Conservation (phyloP, 1,140 invertebrate genomes). For the Eciton burchellii region DNA sequence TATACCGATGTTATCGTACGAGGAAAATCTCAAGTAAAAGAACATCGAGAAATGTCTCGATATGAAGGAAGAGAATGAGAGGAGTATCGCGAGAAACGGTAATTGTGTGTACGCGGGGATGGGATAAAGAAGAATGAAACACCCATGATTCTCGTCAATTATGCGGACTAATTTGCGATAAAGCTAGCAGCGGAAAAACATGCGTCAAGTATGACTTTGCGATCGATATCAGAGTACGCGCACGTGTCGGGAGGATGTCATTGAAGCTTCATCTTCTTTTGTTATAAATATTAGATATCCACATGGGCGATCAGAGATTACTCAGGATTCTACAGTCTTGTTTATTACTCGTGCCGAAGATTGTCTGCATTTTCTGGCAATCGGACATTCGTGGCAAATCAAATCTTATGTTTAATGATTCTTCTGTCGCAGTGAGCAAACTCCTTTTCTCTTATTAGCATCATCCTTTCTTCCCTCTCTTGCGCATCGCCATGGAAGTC, state of each 20-base stretch:
- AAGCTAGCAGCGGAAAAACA: conserved; percentile 38
- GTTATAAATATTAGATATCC: neutral
- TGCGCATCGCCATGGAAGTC: conserved; percentile 20
- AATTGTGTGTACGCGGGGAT: conserved; percentile 23
- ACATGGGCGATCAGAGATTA: neutral
- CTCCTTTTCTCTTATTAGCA: conserved; percentile 49
- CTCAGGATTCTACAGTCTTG: neutral
- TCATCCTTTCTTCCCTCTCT: conserved; percentile 63
- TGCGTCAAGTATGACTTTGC: neutral
- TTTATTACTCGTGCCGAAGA: neutral
- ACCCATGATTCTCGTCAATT: neutral
- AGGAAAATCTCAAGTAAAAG: neutral
- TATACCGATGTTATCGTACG: too few relatives aligned
- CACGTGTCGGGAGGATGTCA: neutral
- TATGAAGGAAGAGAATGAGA: neutral
- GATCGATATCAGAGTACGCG: neutral
- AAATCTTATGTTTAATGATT: conserved; percentile 27
- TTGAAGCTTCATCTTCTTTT: neutral
- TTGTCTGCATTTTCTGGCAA: neutral
- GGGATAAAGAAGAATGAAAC: neutral
- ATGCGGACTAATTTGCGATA: conserved; percentile 12
- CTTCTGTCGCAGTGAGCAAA: neutral
- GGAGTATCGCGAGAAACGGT: conserved; percentile 32
- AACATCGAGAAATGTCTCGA: neutral
- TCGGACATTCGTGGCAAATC: neutral